Evolutionary conservation across 2,797 vertebrate species (phyloP), one percentile per base, ranked within the genome.

Genomic region (Coracias cyanogaster): DNA sequence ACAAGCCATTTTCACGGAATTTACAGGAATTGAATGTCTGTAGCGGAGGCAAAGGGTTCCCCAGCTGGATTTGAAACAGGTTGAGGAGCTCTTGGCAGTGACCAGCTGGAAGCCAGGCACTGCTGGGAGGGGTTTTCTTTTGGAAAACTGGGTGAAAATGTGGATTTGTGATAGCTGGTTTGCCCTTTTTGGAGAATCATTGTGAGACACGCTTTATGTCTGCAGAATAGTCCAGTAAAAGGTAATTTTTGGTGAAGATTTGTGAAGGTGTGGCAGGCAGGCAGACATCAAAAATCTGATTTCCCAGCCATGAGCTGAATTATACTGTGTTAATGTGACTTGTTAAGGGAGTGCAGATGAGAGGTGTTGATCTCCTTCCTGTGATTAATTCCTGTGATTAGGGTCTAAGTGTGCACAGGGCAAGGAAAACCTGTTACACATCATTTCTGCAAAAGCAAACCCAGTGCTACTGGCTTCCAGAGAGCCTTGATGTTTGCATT

Each of bases 121-220:
- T 0, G 3, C 0, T 0, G 12, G 14, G 20, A 49, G 18, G 21
- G 31, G 0, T 69, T 77, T 64, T 73, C 28, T 33, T 78, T 25
- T 12, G 61, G 71, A 48, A 86, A 78, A 48, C 21, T 28, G 55
- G 33, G 65, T 72, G 62, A 26, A 77, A 86, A 64, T 6, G 9
- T 19, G 82, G 33, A 15, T 33, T 86, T 69, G 28, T 25, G 39
- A 12, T 22, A 19, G 15, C 64, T 16, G 14, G 9, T n/a, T 86
- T 54, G 21, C 12, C 19, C 39, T 57, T 65, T 71, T 41, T 41
- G 70, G 60, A 26, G 45, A 45, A 28, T 21, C 25, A 2, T 7
- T 28, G 5, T 45, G 58, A 28, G 31, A 21, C 18, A 4, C 1
- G 0, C 41, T 64, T 51, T 15, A 6, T 10, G 28, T 4, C 28